phyloP scores from a whole-genome alignment of 2,113 vertebrate genomes.

The Ceyx cyanopectus region DNA sequence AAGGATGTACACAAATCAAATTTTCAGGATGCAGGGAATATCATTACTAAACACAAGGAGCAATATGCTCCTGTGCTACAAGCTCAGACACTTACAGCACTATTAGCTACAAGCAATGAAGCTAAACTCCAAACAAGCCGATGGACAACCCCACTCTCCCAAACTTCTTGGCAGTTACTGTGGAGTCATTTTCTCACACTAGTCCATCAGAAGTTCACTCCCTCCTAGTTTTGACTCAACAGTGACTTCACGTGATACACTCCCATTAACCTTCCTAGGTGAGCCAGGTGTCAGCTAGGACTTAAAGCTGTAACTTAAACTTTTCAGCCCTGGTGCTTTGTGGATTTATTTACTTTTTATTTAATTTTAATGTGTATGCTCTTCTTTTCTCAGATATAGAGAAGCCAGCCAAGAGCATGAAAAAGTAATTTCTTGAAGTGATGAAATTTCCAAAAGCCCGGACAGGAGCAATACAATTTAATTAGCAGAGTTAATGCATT shows the following conservation, averaged over 20 bases:
- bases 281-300: background rate
- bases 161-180: background rate
- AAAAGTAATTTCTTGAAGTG: slow-evolving; percentile 4
- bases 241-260: background rate
- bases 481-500: slow-evolving; percentile 13
- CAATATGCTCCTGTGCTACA: accelerated
- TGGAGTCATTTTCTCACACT: background rate
- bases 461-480: background rate
- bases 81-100: background rate
- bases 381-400: background rate
- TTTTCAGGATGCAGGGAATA: background rate
- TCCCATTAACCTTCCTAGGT: background rate
- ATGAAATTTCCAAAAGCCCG: slow-evolving; percentile 24
- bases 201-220: background rate
- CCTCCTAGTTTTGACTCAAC: background rate
- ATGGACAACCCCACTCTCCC: background rate
- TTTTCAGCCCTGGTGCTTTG: background rate
- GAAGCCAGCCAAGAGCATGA: background rate
- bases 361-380: background rate
- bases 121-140: background rate
- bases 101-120: background rate
- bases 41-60: background rate
- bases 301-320: background rate
- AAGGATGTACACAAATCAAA: background rate
- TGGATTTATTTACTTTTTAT: background rate